Conservation (phyloP, 2,888 invertebrate genomes). For the Phyto melanocephala region DNA sequence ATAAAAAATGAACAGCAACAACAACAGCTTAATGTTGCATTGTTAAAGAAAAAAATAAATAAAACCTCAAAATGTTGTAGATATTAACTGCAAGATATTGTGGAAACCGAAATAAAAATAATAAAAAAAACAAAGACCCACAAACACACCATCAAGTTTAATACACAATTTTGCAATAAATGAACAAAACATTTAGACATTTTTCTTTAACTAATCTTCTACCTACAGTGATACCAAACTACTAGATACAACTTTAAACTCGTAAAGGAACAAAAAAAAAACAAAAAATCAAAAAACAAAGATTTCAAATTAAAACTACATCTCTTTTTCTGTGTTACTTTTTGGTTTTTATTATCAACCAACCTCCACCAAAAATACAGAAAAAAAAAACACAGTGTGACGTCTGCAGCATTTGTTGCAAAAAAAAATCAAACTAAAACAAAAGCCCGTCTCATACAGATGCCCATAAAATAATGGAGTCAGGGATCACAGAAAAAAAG, state of each 20-base stretch:
- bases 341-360: constrained; percentile 1
- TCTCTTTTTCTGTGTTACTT: constrained; percentile 2
- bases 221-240: constrained; percentile 36
- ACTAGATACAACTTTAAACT: not conserved
- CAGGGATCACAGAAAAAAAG: not conserved
- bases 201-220: constrained; percentile 44
- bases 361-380: constrained; percentile 22
- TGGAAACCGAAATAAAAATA: too few relatives aligned
- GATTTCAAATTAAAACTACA: constrained; percentile 37
- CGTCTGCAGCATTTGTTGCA: not conserved
- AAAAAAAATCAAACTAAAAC: not conserved
- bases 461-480: not conserved
- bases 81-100: constrained; percentile 58
- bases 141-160: constrained; percentile 29
- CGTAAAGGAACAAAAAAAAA: not conserved
- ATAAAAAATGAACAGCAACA: not conserved
- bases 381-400: constrained; percentile 26
- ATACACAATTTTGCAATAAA: constrained; percentile 46
- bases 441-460: not conserved
- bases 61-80: constrained; percentile 50
- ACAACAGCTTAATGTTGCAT: constrained; percentile 54
- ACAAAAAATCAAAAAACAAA: not conserved
- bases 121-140: constrained; percentile 15
- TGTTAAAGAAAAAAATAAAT: constrained; percentile 32
- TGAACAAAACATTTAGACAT: constrained; percentile 31